phyloP scores from a whole-genome alignment of 2,113 vertebrate genomes.

The Paracyprichromis sp. region DNA sequence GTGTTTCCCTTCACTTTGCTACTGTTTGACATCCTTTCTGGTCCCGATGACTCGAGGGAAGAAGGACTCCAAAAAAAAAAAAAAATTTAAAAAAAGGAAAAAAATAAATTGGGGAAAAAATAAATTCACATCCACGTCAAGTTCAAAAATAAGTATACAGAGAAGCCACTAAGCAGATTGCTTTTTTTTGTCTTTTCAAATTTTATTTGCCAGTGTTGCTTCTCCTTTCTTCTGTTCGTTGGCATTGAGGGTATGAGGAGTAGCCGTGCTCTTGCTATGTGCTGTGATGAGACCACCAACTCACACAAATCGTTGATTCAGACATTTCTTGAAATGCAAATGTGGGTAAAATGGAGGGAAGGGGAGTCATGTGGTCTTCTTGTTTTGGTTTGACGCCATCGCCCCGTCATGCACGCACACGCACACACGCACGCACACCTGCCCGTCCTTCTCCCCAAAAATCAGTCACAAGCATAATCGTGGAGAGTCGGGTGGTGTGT shows the following conservation, averaged over 20 bases:
- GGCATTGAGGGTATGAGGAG: slow-evolving; percentile 59
- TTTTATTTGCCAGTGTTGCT: slow-evolving; percentile 52
- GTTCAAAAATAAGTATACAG: slow-evolving; percentile 51
- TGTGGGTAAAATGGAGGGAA: background rate
- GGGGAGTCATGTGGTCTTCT: slow-evolving; percentile 45
- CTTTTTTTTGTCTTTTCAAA: slow-evolving; percentile 54
- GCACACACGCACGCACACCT: background rate
- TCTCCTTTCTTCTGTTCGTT: slow-evolving; percentile 58
- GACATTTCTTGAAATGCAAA: slow-evolving; percentile 40
- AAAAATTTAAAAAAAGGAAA: too few relatives aligned
- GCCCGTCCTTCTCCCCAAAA: slow-evolving; percentile 10
- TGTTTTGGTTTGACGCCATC: slow-evolving; percentile 71
- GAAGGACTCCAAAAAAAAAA: background rate
- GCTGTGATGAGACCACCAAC: slow-evolving; percentile 64
- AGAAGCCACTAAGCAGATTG: slow-evolving; percentile 63
- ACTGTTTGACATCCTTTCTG: slow-evolving; percentile 61
- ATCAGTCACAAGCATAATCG: slow-evolving; percentile 46
- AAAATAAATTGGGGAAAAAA: background rate
- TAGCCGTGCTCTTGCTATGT: slow-evolving; percentile 65
- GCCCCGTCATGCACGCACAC: background rate
- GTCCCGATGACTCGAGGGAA: slow-evolving; percentile 25
- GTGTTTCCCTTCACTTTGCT: slow-evolving; percentile 71
- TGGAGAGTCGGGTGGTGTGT: slow-evolving; percentile 41
- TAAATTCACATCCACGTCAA: slow-evolving; percentile 55
- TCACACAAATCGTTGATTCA: slow-evolving; percentile 56